phyloP scores from a whole-genome alignment of 1,140 invertebrate species.

The Cryptotermes secundus region DNA sequence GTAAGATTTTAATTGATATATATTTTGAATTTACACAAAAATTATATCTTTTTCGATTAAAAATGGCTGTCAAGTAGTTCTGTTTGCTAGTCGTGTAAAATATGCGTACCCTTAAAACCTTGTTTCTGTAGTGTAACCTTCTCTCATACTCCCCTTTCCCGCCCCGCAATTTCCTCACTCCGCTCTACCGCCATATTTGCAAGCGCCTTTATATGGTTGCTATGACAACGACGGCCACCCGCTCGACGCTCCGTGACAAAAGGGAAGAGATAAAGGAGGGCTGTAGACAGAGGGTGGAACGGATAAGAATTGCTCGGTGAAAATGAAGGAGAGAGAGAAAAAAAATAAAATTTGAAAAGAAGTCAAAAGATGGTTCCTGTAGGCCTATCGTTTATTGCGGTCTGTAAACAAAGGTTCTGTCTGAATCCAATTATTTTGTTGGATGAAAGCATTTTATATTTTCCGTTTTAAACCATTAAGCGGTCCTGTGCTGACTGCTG shows the following conservation, averaged over 20 bases:
- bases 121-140: slow-evolving; percentile 1
- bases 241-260: slow-evolving; percentile 31
- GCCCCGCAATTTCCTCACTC: slow-evolving; percentile 23
- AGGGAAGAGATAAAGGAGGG: slow-evolving; percentile 26
- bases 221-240: slow-evolving; percentile 30
- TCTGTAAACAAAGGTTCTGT: not conserved
- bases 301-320: slow-evolving; percentile 19
- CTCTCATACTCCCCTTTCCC: not conserved
- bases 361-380: not conserved
- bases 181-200: slow-evolving; percentile 32
- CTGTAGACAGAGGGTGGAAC: not conserved
- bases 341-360: not conserved
- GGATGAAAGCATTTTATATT: not conserved
- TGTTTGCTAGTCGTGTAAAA: not conserved
- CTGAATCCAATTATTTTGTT: not conserved
- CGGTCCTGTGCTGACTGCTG: too few species aligned
- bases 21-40: too few species aligned
- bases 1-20: too few species aligned
- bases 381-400: not conserved
- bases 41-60: too few species aligned
- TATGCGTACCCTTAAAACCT: not conserved
- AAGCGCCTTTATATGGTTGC: slow-evolving; percentile 31
- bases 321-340: not conserved
- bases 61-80: not conserved
- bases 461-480: not conserved